A percentile compares a stretch with the other conserved stretches of the same genome.
These are phyloP conservation scores for Chelon auratus DNA, from an alignment of 2,797 vertebrate genomes.

Conservation along the genomic window DNA sequence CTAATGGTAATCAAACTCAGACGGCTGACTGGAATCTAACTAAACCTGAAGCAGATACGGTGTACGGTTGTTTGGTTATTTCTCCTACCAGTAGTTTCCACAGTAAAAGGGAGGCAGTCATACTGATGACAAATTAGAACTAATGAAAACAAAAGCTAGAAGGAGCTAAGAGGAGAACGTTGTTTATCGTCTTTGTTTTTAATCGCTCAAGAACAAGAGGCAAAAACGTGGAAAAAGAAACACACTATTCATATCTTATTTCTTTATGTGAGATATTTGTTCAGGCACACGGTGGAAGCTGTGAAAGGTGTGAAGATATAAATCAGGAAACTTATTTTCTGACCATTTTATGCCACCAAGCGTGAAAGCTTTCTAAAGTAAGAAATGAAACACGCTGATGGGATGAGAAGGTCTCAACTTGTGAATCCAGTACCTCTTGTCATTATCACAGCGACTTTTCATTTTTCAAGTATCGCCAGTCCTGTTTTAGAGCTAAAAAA, in stretches of 20 bases:
- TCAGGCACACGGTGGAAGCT: background rate
- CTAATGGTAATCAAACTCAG: background rate
- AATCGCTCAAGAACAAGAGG: background rate
- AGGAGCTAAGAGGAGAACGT: background rate
- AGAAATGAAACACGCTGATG: background rate
- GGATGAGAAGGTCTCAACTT: constrained; percentile 15
- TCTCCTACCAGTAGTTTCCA: background rate
- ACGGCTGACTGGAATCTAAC: no score
- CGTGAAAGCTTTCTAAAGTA: background rate
- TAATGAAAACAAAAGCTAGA: background rate
- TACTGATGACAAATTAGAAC: background rate
- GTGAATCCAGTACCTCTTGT: constrained; percentile 6
- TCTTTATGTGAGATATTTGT: background rate
- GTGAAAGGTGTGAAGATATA: constrained; percentile 14
- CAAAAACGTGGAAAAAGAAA: no score
- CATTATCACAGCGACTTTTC: constrained; percentile 2
- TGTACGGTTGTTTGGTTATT: background rate
- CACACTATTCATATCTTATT: background rate
- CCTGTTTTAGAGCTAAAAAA: background rate
- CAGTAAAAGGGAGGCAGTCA: background rate
- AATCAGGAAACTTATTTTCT: background rate
- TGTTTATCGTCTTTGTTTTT: background rate
- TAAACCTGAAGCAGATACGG: background rate
- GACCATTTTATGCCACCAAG: constrained; percentile 5
- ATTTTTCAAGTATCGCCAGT: background rate